Percentiles rank a stretch among this genome's conserved stretches.
Evolutionary conservation across 2,797 vertebrate species (phyloP).

Genomic region (Carapus acus): DNA sequence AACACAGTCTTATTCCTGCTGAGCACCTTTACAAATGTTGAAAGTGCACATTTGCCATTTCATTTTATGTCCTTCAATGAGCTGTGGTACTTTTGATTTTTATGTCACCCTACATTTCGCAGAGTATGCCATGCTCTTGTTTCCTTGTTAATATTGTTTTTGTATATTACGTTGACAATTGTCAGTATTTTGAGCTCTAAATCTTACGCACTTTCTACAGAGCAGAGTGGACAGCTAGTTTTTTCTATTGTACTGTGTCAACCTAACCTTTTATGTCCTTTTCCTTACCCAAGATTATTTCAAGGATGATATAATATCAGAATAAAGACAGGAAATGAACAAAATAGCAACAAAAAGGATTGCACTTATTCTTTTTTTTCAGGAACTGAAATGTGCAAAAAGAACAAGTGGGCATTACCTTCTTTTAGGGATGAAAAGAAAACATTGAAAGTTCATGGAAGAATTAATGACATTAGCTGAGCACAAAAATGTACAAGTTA

Average conservation of each 20-base stretch:
- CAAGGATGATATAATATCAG: constrained; percentile 57
- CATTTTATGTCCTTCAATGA: constrained; percentile 42
- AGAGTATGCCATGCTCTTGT: constrained; percentile 42
- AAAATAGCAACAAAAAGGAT: neutral
- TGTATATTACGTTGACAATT: constrained; percentile 39
- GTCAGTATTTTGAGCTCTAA: constrained; percentile 43
- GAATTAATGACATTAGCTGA: no score
- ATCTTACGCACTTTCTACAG: constrained; percentile 53
- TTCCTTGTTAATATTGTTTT: constrained; percentile 8
- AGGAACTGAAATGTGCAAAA: neutral
- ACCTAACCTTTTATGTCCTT: constrained; percentile 60
- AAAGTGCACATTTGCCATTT: constrained; percentile 38
- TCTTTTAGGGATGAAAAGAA: no score
- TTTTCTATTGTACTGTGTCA: constrained; percentile 59
- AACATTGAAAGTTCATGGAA: no score
- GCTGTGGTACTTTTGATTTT: constrained; percentile 39
- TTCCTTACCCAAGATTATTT: constrained; percentile 58
- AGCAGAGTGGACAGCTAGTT: constrained; percentile 42
- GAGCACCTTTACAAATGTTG: constrained; percentile 27
- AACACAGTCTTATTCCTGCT: constrained; percentile 23
- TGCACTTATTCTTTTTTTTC: constrained; percentile 26
- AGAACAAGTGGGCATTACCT: neutral
- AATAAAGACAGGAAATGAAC: constrained; percentile 61
- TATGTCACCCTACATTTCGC: constrained; percentile 36
- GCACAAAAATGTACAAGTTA: no score